These are phyloP conservation scores for Pogona vitticeps DNA, from an alignment of 2,113 vertebrate species.

Conservation along the genomic window DNA sequence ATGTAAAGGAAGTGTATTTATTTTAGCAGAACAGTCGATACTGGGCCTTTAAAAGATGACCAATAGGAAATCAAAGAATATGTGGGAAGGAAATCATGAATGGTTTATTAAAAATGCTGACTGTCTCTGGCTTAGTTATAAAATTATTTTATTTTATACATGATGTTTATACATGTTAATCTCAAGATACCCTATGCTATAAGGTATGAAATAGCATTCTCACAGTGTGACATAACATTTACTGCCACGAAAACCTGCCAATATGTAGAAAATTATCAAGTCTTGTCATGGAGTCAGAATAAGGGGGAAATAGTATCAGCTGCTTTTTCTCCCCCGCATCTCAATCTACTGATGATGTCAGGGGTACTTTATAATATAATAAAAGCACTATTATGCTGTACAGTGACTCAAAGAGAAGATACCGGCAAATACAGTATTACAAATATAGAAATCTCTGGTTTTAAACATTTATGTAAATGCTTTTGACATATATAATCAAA, in stretches of 20 bases:
- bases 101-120: conserved; percentile 13
- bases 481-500: too few relatives aligned
- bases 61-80: background rate
- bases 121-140: background rate
- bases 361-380: background rate
- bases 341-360: background rate
- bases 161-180: too few relatives aligned
- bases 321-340: background rate
- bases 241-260: background rate
- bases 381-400: background rate
- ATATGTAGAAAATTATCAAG: background rate
- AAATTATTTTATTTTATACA: background rate
- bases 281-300: background rate
- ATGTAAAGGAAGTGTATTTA: background rate
- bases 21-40: conserved; percentile 16
- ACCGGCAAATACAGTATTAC: background rate
- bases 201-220: too few relatives aligned
- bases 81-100: conserved; percentile 1
- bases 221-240: too few relatives aligned
- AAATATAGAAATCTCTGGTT: background rate
- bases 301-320: background rate
- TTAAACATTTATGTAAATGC: too few relatives aligned
- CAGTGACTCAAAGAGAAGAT: background rate
- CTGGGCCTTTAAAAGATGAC: background rate
- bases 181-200: too few relatives aligned